Evolutionary conservation across 2,888 invertebrate species (phyloP).

Genomic region (Glaucopsyche alexis): DNA sequence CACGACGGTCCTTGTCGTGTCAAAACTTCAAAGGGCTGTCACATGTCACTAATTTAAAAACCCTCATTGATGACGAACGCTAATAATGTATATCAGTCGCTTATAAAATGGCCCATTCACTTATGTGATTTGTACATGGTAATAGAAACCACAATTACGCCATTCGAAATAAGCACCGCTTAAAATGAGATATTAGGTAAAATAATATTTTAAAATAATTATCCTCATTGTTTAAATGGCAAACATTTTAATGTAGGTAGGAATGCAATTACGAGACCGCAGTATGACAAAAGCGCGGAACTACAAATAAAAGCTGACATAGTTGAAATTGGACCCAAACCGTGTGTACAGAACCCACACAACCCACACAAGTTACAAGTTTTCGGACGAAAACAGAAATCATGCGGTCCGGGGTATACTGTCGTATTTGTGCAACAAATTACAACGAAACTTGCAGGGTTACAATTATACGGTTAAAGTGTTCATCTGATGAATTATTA

Average conservation of each 20-base stretch:
- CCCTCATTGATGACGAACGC: no score
- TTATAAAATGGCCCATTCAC: no score
- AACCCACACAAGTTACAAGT: conserved; percentile 66
- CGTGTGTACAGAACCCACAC: conserved; percentile 74
- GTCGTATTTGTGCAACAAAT: conserved; percentile 58
- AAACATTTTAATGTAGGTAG: conserved; percentile 19
- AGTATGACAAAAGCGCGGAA: conserved; percentile 70
- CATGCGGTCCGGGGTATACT: conserved; percentile 57
- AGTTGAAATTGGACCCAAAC: conserved; percentile 77
- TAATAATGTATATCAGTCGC: no score
- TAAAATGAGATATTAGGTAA: background rate
- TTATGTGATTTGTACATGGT: background rate
- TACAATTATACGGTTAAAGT: background rate
- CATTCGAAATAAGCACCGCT: background rate
- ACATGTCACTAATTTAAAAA: no score
- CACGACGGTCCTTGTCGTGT: no score
- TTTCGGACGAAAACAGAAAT: conserved; percentile 61
- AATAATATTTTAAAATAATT: conserved; percentile 12
- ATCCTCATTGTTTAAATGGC: conserved; percentile 2
- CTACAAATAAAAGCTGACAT: conserved; percentile 75
- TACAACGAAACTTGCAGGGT: conserved; percentile 40
- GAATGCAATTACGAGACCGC: conserved; percentile 45
- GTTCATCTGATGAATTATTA: background rate
- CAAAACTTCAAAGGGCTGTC: no score
- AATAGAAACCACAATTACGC: background rate